Evolutionary conservation across 2,797 vertebrate genomes (phyloP), one percentile per base, ranked within the genome.

Genomic region (Vultur gryphus): DNA sequence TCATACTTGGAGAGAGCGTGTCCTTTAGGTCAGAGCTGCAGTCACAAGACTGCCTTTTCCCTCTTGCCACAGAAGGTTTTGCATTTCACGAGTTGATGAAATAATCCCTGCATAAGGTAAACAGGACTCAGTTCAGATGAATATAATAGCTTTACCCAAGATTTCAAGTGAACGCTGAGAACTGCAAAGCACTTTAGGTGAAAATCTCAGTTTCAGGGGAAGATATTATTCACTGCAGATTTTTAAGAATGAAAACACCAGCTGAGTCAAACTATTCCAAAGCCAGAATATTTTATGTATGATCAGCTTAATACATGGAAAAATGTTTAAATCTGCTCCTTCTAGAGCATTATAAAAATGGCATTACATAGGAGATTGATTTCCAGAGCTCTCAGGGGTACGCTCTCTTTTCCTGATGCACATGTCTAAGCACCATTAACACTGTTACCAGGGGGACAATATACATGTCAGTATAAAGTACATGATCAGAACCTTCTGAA

Each of bases 381-480:
- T 93, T 95, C 76, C 78, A 89, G 86, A 87, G 86, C 67, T 96
- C 94, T 65, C 92, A 80, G 67, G 86, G 58, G 87, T 65, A 89
- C 1, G 2, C 46, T 89, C 37, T 87, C 81, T 87, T 91, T 92
- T 95, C 79, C 81, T 81, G 67, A 87, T 79, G 52, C 81, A 92
- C 69, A 84, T 57, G 69, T 89, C 84, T 95, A 85, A 95, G 92
- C 89, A 87, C 57, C 84, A 89, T 95, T 97, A 94, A 90, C 67
- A 43, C 48, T 49, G 84, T 82, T 97, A 89, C 81, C 94, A 97
- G 69, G 78, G 86, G 92, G 49, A 96, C 57, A 75, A 95, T 95
- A 97, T 85, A 95, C 44, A 75, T 93, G 92, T 91, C 90, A 95
- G 57, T 75, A 89, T 87, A 93, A 92, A 92, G 78, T 81, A 94